phyloP scores from a whole-genome alignment of 2,797 vertebrate species.

The Galagoides demidoff region DNA sequence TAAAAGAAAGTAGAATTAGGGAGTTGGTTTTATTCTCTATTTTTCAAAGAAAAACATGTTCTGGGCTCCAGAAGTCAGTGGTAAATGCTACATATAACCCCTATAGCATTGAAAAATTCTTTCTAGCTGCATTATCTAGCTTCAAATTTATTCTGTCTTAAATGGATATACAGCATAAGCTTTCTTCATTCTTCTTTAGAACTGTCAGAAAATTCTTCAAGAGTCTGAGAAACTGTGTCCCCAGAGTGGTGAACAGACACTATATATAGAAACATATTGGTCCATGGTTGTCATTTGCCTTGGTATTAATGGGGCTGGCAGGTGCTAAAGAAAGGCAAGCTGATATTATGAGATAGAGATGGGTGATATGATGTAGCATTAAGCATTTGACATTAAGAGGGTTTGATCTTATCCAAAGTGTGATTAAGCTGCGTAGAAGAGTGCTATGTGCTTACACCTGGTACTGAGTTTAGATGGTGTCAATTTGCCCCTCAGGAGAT shows the following conservation, averaged over 20 bases:
- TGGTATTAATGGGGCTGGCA: constrained; percentile 52
- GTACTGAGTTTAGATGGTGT: constrained; percentile 15
- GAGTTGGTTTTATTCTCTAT: not conserved
- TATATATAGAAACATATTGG: constrained; percentile 10
- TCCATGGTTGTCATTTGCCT: constrained; percentile 30
- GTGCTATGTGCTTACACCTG: not conserved
- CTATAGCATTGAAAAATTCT: not conserved
- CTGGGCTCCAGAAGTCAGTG: not conserved
- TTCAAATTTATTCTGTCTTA: constrained; percentile 51
- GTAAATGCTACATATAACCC: constrained; percentile 51
- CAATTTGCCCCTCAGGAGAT: not conserved
- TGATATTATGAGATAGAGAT: constrained; percentile 30
- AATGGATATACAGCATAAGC: constrained; percentile 12
- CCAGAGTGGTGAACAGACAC: not conserved
- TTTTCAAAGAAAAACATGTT: constrained; percentile 39
- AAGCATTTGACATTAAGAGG: constrained; percentile 48
- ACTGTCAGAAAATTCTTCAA: constrained; percentile 57
- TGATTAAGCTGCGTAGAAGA: constrained; percentile 26
- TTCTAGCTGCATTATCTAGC: constrained; percentile 13
- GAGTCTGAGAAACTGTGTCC: constrained; percentile 54
- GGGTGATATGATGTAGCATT: not conserved
- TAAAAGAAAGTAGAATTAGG: constrained; percentile 1
- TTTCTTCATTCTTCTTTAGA: constrained; percentile 42
- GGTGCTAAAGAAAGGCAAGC: constrained; percentile 38
- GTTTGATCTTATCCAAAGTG: constrained; percentile 54